These are phyloP conservation scores for Rugalucina vietnamica DNA, from an alignment of 2,888 invertebrate genomes.

Conservation along the genomic window DNA sequence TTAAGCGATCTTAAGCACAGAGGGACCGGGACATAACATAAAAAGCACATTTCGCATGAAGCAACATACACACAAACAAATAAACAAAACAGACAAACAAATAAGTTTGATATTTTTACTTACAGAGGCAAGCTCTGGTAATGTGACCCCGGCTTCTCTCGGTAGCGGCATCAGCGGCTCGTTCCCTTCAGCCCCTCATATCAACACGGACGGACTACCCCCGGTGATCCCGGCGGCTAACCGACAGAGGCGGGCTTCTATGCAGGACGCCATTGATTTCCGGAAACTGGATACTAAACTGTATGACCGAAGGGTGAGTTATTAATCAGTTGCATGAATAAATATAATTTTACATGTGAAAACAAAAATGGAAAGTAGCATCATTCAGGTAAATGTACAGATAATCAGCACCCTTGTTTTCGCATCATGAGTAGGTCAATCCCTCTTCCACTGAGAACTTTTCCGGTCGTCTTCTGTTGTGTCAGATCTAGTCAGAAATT, in stretches of 20 bases:
- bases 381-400: too few relatives aligned
- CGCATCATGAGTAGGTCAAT: too few relatives aligned
- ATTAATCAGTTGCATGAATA: neutral
- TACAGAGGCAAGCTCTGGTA: slow-evolving; percentile 69
- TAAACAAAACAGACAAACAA: too few relatives aligned
- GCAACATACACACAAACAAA: too few relatives aligned
- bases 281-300: slow-evolving; percentile 81
- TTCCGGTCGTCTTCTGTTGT: too few relatives aligned
- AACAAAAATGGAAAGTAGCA: too few relatives aligned
- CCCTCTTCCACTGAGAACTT: too few relatives aligned
- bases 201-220: slow-evolving; percentile 67
- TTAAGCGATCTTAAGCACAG: too few relatives aligned
- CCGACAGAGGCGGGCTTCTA: slow-evolving; percentile 83
- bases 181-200: slow-evolving; percentile 70
- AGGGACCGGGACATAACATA: too few relatives aligned
- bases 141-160: slow-evolving; percentile 70
- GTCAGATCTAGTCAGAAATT: too few relatives aligned
- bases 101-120: slow-evolving; percentile 22
- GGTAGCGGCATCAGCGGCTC: slow-evolving; percentile 73
- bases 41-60: too few relatives aligned
- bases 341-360: neutral
- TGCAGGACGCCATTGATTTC: slow-evolving; percentile 88
- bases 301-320: slow-evolving; percentile 78
- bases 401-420: too few relatives aligned
- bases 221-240: slow-evolving; percentile 66